These are phyloP conservation scores for Rotaria magnacalcarata DNA, from an alignment of 2,888 invertebrate genomes.

Conservation along the genomic window DNA sequence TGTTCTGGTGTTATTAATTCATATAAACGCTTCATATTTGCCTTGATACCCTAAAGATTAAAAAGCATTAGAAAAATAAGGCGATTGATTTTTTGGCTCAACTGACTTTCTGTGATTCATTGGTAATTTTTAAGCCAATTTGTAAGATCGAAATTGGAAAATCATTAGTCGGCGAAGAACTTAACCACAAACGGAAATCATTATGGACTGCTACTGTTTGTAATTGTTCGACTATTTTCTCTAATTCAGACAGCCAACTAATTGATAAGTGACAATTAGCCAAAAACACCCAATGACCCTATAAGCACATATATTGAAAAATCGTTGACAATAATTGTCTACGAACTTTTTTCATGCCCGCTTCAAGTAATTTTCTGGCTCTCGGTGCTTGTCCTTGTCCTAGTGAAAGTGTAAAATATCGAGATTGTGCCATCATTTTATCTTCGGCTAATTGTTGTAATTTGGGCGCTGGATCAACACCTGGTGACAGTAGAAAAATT, in stretches of 20 bases:
- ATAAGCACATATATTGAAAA: conserved; percentile 20
- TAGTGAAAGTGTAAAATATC: conserved; percentile 75
- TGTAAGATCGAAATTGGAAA: conserved; percentile 80
- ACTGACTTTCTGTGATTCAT: conserved; percentile 73
- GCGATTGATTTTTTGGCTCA: not conserved
- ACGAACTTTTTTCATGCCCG: conserved; percentile 65
- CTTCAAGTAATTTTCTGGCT: conserved; percentile 67
- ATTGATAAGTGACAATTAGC: conserved; percentile 83
- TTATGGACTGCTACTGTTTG: conserved; percentile 72
- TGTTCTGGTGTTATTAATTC: conserved; percentile 10
- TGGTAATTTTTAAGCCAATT: conserved; percentile 83
- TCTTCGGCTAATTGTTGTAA: conserved; percentile 71
- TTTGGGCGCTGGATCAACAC: conserved; percentile 75
- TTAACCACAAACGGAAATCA: conserved; percentile 79
- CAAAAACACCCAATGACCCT: conserved; percentile 79
- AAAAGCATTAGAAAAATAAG: not conserved
- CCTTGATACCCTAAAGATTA: conserved; percentile 69
- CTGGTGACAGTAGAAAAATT: conserved; percentile 78
- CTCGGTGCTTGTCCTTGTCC: conserved; percentile 84
- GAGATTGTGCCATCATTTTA: conserved; percentile 65
- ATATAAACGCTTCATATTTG: conserved; percentile 80
- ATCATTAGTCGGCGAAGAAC: conserved; percentile 77
- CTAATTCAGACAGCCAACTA: conserved; percentile 77
- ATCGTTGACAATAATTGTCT: not conserved
- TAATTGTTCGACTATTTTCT: conserved; percentile 73